Conservation (phyloP, 2,797 vertebrate genomes). For the Ciconia nigra region DNA sequence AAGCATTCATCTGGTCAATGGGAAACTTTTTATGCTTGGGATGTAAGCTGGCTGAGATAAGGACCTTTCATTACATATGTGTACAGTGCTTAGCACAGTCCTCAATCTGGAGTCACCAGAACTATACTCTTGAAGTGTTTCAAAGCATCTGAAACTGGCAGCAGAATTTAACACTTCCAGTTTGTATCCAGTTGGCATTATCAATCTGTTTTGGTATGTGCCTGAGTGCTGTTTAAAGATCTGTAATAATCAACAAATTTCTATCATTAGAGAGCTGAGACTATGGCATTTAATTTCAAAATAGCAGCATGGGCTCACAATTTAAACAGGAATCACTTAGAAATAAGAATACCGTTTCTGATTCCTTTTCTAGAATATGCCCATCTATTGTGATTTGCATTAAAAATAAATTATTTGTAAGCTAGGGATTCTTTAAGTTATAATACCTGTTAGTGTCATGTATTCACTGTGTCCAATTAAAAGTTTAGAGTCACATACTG, state of each 20-base stretch:
- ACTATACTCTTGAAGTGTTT: background rate
- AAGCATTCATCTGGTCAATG: background rate
- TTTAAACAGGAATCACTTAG: background rate
- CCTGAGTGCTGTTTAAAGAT: conserved; percentile 5
- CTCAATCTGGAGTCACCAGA: background rate
- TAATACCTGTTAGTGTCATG: background rate
- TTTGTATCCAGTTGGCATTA: conserved; percentile 12
- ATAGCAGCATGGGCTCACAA: background rate
- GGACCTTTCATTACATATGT: background rate
- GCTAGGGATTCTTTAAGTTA: background rate
- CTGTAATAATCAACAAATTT: conserved; percentile 25
- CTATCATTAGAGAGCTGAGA: background rate
- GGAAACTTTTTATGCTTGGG: background rate
- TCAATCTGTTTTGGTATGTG: conserved; percentile 22
- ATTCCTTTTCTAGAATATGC: background rate
- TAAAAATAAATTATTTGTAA: background rate
- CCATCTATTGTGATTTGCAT: background rate
- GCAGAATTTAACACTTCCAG: conserved; percentile 7
- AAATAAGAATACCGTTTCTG: background rate
- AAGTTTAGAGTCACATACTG: background rate
- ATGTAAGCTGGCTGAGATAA: background rate
- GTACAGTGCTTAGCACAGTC: background rate
- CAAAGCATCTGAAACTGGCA: background rate
- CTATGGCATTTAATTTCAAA: background rate
- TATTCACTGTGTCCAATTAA: background rate